A percentile compares a stretch with the other conserved stretches of the same genome.
Conservation (phyloP, 2,888 invertebrate genomes). For the Amblyjoppa fuscipennis region DNA sequence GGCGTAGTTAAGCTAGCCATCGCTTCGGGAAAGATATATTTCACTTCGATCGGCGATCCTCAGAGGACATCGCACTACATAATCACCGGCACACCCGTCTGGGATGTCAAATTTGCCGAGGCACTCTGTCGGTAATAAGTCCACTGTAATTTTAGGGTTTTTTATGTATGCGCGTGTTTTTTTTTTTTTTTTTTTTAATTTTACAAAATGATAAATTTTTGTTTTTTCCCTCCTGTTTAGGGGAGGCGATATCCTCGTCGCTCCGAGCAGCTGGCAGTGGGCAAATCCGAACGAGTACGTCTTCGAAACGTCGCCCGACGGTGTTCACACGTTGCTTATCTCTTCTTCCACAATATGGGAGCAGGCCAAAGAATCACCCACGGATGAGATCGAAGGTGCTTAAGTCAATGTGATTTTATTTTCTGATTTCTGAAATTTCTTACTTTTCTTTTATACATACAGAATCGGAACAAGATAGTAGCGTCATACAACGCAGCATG, state of each 20-base stretch:
- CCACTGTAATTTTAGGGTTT: not conserved
- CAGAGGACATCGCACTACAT: conserved; percentile 87
- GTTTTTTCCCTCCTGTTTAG: conserved; percentile 75
- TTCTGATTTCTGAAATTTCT: not conserved
- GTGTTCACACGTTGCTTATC: conserved; percentile 85
- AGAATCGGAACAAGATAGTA: conserved; percentile 38
- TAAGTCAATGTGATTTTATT: not conserved
- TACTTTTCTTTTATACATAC: not conserved
- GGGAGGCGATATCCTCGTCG: conserved; percentile 88
- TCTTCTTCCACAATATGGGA: conserved; percentile 79
- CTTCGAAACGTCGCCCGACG: conserved; percentile 86
- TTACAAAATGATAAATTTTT: not conserved
- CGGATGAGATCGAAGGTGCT: conserved; percentile 36
- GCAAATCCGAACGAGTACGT: conserved; percentile 88
- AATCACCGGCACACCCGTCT: conserved; percentile 88
- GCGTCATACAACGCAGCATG: conserved; percentile 28
- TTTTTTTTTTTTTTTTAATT: not conserved
- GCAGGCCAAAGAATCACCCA: conserved; percentile 70
- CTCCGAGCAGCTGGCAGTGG: conserved; percentile 88
- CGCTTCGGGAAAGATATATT: conserved; percentile 87
- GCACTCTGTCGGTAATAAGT: conserved; percentile 77
- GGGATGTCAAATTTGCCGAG: conserved; percentile 86
- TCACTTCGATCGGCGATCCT: conserved; percentile 87
- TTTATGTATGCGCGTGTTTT: too few species aligned
- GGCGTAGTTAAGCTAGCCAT: conserved; percentile 88